phyloP scores from a whole-genome alignment of 2,797 vertebrate genomes.

The Dicrostonyx torquatus region DNA sequence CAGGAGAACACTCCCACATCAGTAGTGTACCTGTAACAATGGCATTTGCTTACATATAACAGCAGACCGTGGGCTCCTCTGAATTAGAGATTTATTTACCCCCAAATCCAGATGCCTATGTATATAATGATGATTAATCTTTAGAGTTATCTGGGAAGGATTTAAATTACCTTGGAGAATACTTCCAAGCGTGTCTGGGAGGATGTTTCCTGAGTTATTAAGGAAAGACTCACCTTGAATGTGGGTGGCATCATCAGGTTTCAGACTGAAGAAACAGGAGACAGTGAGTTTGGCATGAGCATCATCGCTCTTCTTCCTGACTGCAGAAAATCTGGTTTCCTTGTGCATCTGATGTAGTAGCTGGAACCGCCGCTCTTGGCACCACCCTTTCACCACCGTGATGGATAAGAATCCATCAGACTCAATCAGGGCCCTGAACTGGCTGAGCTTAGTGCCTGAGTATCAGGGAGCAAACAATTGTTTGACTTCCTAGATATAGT shows the following conservation, averaged over 20 bases:
- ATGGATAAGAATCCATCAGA: background rate
- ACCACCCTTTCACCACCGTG: background rate
- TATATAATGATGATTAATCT: background rate
- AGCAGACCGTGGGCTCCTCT: background rate
- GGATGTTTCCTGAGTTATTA: background rate
- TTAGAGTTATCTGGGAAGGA: background rate
- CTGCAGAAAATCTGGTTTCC: background rate
- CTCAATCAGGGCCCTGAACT: background rate
- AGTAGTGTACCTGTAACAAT: background rate
- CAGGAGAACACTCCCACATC: too few species aligned
- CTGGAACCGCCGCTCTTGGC: background rate
- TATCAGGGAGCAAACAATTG: background rate
- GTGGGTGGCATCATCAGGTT: background rate
- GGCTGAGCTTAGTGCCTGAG: background rate
- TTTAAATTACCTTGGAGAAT: background rate
- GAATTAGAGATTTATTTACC: slow-evolving; percentile 47
- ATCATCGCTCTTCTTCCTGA: background rate
- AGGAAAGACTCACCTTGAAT: background rate
- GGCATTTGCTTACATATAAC: background rate
- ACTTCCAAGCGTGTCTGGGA: background rate
- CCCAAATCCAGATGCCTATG: background rate
- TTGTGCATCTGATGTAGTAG: background rate
- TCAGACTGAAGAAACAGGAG: background rate
- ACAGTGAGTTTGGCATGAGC: background rate
- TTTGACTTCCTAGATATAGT: background rate